These are phyloP conservation scores for Rhingia campestris DNA, from an alignment of 2,888 invertebrate species.

Conservation along the genomic window DNA sequence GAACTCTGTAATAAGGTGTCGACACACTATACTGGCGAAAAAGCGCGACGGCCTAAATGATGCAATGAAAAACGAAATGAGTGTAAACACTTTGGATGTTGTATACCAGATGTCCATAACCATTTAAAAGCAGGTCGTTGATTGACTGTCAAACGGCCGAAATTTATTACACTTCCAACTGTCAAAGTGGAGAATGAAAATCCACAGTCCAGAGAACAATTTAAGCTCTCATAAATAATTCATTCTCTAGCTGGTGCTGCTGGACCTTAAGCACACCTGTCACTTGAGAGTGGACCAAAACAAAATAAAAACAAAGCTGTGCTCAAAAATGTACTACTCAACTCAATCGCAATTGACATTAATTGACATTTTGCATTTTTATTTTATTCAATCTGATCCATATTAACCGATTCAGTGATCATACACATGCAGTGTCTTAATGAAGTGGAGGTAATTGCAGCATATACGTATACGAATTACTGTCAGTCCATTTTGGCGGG, in stretches of 20 bases:
- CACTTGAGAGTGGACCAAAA: constrained; percentile 41
- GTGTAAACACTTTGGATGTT: constrained; percentile 17
- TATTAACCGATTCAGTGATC: constrained; percentile 53
- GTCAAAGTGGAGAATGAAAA: constrained; percentile 54
- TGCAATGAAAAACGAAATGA: constrained; percentile 37
- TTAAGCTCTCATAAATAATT: constrained; percentile 62
- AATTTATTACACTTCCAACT: constrained; percentile 66
- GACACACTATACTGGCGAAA: constrained; percentile 1
- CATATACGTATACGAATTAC: constrained; percentile 26
- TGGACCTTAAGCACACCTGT: constrained; percentile 57
- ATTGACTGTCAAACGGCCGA: constrained; percentile 37
- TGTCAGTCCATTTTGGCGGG: neutral
- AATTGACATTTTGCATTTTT: constrained; percentile 64
- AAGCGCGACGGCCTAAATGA: constrained; percentile 5
- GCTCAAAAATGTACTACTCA: constrained; percentile 36
- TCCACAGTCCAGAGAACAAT: constrained; percentile 23
- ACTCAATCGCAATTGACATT: constrained; percentile 68
- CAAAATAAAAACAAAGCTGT: constrained; percentile 24
- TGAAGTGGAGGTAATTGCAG: constrained; percentile 65
- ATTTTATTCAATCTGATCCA: constrained; percentile 60
- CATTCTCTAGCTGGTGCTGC: constrained; percentile 15
- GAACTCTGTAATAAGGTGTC: constrained; percentile 56
- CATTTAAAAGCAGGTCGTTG: constrained; percentile 14
- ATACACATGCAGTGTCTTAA: constrained; percentile 29
- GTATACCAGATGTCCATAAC: too few relatives aligned